Percentiles rank a stretch among this genome's conserved stretches.
phyloP scores from a whole-genome alignment of 2,797 vertebrate species.

The Parambassis ranga region DNA sequence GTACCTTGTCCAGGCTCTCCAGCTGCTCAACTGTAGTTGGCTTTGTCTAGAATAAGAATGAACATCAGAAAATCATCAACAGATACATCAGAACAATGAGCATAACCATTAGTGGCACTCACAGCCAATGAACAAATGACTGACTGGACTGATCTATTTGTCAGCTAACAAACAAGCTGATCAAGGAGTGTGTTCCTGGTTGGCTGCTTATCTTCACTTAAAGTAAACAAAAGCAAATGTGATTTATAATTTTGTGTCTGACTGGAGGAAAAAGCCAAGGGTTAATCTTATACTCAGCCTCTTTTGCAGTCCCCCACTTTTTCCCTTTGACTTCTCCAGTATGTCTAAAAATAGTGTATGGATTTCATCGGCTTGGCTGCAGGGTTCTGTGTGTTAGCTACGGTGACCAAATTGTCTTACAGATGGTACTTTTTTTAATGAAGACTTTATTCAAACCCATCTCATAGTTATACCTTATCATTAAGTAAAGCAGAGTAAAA shows the following conservation, averaged over 20 bases:
- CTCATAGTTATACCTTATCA: no score
- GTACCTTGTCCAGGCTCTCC: conserved; percentile 95
- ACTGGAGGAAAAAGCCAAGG: neutral
- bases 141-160: neutral
- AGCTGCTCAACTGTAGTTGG: conserved; percentile 91
- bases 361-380: neutral
- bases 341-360: conserved; percentile 42
- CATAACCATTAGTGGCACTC: neutral
- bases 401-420: neutral
- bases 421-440: no score
- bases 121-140: neutral
- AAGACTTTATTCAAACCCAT: no score
- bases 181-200: neutral
- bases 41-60: conserved; percentile 81
- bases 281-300: neutral
- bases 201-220: neutral
- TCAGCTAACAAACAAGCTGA: neutral
- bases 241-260: neutral
- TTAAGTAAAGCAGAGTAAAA: no score
- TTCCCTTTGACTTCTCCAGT: conserved; percentile 8
- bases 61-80: conserved; percentile 28
- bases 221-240: neutral
- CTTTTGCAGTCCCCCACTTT: neutral
- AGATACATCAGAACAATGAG: neutral
- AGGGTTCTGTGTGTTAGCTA: conserved; percentile 8